phyloP scores from a whole-genome alignment of 2,888 invertebrate genomes.

The Leucoma salicis region DNA sequence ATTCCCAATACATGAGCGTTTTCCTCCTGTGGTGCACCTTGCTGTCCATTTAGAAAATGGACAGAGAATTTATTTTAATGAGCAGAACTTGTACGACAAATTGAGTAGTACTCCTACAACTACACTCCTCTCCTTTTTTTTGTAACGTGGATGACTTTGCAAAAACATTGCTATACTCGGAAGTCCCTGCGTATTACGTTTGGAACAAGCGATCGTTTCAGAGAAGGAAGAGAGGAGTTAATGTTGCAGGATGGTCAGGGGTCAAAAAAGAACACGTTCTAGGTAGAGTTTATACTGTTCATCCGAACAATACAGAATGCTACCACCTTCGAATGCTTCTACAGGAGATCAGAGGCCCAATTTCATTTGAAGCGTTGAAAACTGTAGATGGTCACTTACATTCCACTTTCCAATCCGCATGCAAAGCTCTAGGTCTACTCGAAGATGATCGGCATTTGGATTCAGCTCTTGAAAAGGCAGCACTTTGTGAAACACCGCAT shows the following conservation, averaged over 20 bases:
- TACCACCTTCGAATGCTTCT: slow-evolving; percentile 4
- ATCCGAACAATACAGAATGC: slow-evolving; percentile 8
- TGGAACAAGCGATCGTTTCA: no score
- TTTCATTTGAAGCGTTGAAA: neutral
- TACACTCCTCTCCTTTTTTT: no score
- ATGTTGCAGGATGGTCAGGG: slow-evolving; percentile 11
- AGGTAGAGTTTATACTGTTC: slow-evolving; percentile 7
- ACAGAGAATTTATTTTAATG: no score
- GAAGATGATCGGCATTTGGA: slow-evolving; percentile 1
- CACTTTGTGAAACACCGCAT: neutral
- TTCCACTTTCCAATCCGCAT: neutral
- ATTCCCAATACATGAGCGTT: no score
- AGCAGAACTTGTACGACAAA: no score
- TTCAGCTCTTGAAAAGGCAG: neutral
- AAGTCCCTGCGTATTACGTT: no score
- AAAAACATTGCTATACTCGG: no score
- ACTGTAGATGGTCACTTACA: neutral
- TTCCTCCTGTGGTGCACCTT: no score
- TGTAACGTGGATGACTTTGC: no score
- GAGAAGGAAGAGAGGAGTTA: no score
- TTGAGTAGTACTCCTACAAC: no score
- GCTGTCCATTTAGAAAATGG: no score
- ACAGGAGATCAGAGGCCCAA: neutral
- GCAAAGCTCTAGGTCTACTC: slow-evolving; percentile 1
- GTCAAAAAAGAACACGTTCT: slow-evolving; percentile 12